Evolutionary conservation across 2,888 invertebrate species (phyloP), one percentile per base, ranked within the genome.

Genomic region (Leucoma salicis): DNA sequence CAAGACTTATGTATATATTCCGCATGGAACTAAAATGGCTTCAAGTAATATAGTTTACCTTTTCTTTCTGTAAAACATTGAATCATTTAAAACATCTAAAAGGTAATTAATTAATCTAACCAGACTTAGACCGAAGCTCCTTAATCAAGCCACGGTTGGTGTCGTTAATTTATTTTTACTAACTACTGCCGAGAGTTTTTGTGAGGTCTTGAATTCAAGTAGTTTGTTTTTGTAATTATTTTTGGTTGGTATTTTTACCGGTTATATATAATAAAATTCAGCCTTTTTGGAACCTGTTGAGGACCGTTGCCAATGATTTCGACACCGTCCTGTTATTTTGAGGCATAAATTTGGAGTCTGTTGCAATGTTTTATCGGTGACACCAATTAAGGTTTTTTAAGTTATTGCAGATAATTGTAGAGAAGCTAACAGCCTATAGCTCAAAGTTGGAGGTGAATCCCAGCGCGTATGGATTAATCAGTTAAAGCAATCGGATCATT

Each of bases 121-220:
- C n/a, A 2, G 7, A 18, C 3, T 29, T 12, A 25, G 35, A 10
- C 24, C 29, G 31, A 14, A n/a, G n/a, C n/a, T n/a, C n/a, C 21
- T 31, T 13, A 31, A 35, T 15, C 31, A 28, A 11, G 4, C 4
- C 31, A 0, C 35, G 14, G 28, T 35, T 57, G 48, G 35, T 32
- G 39, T 13, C 28, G 31, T 41, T 38, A 45, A n/a, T 28, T 46
- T 51, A 35, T 50, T 57, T 53, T 37, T 42, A 40, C 31, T 15
- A 47, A 45, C 8, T n/a, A 45, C 29, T 10, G 13, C 7, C 34
- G 39, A 25, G 35, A 16, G 34, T 56, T 50, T 48, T 54, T 54
- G 35, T 11, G 31, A 28, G 42, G 32, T 44, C 28, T 11, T 2
- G 18, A 13, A 8, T 5, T 12, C 2, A 32, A 11, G 12, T 31